These are phyloP conservation scores for Helicoverpa assulta DNA, from an alignment of 2,888 invertebrate genomes.

Conservation along the genomic window DNA sequence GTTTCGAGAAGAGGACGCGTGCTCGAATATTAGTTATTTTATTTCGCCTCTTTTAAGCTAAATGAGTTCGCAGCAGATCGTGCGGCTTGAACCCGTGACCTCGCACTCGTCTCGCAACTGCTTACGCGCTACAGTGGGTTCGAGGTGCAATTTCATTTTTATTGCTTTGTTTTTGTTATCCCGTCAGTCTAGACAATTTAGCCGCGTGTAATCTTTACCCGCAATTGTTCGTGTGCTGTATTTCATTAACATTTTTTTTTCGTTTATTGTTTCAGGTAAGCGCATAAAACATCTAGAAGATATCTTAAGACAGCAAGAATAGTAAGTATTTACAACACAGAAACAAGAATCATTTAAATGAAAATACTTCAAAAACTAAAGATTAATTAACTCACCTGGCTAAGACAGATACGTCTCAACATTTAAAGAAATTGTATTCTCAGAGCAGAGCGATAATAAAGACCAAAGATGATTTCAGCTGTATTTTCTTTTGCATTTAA, in stretches of 20 bases:
- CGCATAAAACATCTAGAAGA: background rate
- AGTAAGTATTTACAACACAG: background rate
- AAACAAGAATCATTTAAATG: background rate
- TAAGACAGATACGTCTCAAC: slow-evolving; percentile 1
- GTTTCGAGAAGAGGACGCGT: background rate
- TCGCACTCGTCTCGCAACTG: slow-evolving; percentile 1
- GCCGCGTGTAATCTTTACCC: background rate
- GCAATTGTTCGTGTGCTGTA: background rate
- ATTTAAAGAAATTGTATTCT: slow-evolving; percentile 13
- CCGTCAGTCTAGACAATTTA: background rate
- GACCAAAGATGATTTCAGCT: slow-evolving; percentile 42
- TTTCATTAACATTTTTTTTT: slow-evolving; percentile 7
- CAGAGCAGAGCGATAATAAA: slow-evolving; percentile 24
- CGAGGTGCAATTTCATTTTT: slow-evolving; percentile 7
- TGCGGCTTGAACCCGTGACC: slow-evolving; percentile 15
- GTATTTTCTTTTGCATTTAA: slow-evolving; percentile 45
- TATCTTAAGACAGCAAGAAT: background rate
- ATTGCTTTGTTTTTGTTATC: background rate
- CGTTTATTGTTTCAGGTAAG: slow-evolving; percentile 57
- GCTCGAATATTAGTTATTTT: background rate
- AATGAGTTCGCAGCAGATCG: slow-evolving; percentile 1
- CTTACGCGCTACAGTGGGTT: slow-evolving; percentile 12
- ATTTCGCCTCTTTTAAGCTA: background rate
- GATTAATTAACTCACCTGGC: background rate
- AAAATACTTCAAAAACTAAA: background rate